These are phyloP conservation scores for Chrysoperla carnea DNA, from an alignment of 1,140 invertebrate genomes.

Conservation along the genomic window DNA sequence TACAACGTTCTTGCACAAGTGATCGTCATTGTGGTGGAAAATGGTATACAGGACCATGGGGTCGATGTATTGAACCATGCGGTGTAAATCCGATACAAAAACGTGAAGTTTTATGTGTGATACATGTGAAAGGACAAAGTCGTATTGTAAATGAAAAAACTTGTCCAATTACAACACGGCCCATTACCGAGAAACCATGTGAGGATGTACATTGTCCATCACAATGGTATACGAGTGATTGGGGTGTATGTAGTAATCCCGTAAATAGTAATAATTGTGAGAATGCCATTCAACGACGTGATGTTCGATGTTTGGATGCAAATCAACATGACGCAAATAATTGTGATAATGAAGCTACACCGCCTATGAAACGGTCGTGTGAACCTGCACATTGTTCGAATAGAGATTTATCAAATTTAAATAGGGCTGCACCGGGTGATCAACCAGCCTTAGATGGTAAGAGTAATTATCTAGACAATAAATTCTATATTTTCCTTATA, in stretches of 20 bases:
- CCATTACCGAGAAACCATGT: conserved; percentile 22
- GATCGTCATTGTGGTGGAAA: conserved; percentile 39
- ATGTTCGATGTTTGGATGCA: conserved; percentile 36
- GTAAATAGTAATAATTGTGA: conserved; percentile 28
- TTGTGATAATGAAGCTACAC: conserved; percentile 14
- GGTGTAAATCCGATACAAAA: conserved; percentile 12
- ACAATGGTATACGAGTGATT: conserved; percentile 40
- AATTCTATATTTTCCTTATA: background rate
- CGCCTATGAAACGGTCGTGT: conserved; percentile 15
- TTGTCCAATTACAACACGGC: conserved; percentile 14
- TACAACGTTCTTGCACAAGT: conserved; percentile 37
- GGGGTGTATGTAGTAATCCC: conserved; percentile 27
- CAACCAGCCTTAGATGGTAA: background rate
- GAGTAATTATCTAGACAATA: background rate
- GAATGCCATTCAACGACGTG: conserved; percentile 36
- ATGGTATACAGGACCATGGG: conserved; percentile 54
- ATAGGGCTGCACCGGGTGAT: conserved; percentile 9
- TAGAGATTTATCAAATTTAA: conserved; percentile 6
- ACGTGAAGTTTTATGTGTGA: conserved; percentile 31
- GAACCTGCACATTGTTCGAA: conserved; percentile 9
- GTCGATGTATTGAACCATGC: conserved; percentile 27
- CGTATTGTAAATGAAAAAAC: conserved; percentile 19
- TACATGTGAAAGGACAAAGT: conserved; percentile 13
- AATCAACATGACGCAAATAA: conserved; percentile 15
- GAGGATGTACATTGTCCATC: conserved; percentile 29